These are phyloP conservation scores for Lordiphosa stackelbergi DNA, from an alignment of 1,140 invertebrate species.

Conservation along the genomic window DNA sequence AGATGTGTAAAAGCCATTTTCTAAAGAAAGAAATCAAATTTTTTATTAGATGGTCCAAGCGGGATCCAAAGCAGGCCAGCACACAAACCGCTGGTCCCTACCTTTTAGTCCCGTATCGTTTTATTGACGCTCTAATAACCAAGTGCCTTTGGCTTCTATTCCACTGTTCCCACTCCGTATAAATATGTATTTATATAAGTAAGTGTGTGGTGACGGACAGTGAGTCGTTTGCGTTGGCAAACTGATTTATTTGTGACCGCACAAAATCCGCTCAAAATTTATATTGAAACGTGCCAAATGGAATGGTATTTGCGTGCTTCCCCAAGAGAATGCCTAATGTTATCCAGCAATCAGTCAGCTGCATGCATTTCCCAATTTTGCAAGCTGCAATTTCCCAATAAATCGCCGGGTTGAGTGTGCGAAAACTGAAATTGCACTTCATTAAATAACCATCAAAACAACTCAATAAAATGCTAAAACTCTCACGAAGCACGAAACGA, in stretches of 20 bases:
- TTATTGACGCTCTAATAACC: too few species aligned
- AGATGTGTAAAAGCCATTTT: too few species aligned
- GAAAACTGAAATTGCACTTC: constrained; percentile 65
- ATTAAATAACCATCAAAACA: constrained; percentile 73
- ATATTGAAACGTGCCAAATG: constrained; percentile 47
- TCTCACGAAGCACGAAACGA: constrained; percentile 36
- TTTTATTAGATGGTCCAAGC: too few species aligned
- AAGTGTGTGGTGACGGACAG: constrained; percentile 27
- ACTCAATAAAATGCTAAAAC: constrained; percentile 72
- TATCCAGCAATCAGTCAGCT: constrained; percentile 50
- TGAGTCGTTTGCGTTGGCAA: constrained; percentile 34
- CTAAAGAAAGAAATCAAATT: too few species aligned
- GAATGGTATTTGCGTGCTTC: constrained; percentile 25
- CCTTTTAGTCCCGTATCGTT: too few species aligned
- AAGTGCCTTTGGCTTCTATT: not conserved
- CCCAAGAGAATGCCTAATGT: constrained; percentile 48
- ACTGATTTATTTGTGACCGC: constrained; percentile 55
- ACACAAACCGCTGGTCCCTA: too few species aligned
- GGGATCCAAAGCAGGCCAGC: too few species aligned
- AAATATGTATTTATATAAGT: not conserved
- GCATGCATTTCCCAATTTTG: constrained; percentile 24
- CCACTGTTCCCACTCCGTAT: constrained; percentile 7
- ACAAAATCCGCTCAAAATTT: constrained; percentile 38
- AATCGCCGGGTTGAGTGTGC: constrained; percentile 48
- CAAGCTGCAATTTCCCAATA: constrained; percentile 26